These are phyloP conservation scores for Pimpla rufipes DNA, from an alignment of 2,888 invertebrate species.

Conservation along the genomic window DNA sequence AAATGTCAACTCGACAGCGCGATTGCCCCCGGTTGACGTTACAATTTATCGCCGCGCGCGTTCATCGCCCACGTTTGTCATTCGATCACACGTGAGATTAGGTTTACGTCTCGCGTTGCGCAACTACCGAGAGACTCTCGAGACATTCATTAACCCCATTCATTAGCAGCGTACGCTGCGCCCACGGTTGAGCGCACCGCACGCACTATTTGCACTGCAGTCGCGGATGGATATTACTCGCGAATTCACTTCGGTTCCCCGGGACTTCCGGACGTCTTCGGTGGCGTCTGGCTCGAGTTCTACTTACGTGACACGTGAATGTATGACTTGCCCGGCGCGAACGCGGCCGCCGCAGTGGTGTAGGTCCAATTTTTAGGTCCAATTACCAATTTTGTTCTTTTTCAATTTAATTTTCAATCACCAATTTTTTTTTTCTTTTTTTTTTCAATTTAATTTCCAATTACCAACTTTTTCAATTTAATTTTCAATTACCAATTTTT, in stretches of 20 bases:
- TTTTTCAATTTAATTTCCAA: no score
- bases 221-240: neutral
- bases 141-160: slow-evolving; percentile 78
- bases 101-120: slow-evolving; percentile 63
- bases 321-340: slow-evolving; percentile 15
- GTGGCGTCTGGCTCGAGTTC: no score
- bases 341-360: slow-evolving; percentile 36
- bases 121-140: slow-evolving; percentile 65
- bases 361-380: no score
- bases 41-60: neutral
- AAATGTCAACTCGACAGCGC: neutral
- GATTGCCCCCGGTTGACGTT: neutral
- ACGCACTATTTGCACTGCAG: neutral
- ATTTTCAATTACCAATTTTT: no score
- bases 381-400: no score
- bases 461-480: no score
- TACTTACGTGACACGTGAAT: slow-evolving; percentile 28
- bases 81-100: slow-evolving; percentile 71
- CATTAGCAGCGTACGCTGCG: slow-evolving; percentile 72
- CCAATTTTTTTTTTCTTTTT: no score
- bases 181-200: slow-evolving; percentile 1
- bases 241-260: no score
- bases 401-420: no score
- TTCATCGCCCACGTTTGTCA: slow-evolving; percentile 55
- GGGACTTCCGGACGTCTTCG: no score